Conservation (phyloP, 2,113 vertebrate species). For the Myotis brandtii region DNA sequence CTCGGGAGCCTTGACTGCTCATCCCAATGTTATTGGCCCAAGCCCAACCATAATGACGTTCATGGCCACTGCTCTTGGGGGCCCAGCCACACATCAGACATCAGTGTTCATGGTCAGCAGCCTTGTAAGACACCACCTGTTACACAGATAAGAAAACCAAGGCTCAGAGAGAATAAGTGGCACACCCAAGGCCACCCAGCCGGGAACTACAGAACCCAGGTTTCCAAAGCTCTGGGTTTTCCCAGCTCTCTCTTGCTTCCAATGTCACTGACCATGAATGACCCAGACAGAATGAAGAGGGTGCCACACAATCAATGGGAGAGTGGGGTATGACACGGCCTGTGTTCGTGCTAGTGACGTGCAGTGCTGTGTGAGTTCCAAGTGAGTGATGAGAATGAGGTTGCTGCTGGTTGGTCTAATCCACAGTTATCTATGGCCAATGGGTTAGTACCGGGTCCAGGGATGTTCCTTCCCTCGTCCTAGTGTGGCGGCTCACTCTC, state of each 20-base stretch:
- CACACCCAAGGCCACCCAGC: neutral
- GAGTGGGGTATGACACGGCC: rapidly evolving
- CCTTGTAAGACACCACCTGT: neutral
- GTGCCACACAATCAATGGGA: neutral
- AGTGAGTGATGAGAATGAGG: no score
- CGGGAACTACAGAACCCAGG: neutral
- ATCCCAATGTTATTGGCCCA: neutral
- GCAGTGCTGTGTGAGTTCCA: neutral
- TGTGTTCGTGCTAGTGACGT: rapidly evolving
- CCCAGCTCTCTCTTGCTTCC: neutral
- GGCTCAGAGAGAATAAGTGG: neutral
- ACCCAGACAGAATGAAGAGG: neutral
- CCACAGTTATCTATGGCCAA: neutral
- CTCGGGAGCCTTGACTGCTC: neutral
- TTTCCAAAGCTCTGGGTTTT: neutral
- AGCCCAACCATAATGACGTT: neutral
- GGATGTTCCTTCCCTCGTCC: neutral
- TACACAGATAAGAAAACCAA: neutral
- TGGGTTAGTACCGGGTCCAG: neutral
- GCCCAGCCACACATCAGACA: neutral
- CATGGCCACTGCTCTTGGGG: neutral
- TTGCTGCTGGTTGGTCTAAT: rapidly evolving
- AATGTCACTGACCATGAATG: neutral
- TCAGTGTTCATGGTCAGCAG: neutral
- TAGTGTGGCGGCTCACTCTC: rapidly evolving